phyloP scores from a whole-genome alignment of 1,140 invertebrate genomes.

The Drosophila grimshawi region DNA sequence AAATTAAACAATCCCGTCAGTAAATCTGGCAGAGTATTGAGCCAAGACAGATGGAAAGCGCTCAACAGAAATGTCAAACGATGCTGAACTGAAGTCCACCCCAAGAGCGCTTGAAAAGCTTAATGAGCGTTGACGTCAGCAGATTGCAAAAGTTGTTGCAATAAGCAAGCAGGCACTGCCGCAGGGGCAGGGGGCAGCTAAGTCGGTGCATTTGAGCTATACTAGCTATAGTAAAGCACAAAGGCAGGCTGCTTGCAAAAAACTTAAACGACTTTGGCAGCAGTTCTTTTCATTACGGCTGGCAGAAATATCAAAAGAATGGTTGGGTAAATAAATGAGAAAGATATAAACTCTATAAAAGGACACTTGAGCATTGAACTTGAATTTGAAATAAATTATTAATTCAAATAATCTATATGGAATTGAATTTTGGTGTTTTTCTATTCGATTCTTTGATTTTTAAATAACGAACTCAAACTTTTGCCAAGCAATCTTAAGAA shows the following conservation, averaged over 20 bases:
- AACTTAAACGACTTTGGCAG: slow-evolving; percentile 31
- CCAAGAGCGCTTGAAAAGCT: slow-evolving; percentile 31
- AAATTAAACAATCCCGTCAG: not conserved
- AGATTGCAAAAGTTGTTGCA: slow-evolving; percentile 36
- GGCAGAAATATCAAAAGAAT: not conserved
- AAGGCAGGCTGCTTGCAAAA: not conserved
- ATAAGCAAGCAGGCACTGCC: not conserved
- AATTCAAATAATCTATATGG: not conserved
- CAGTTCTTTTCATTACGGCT: slow-evolving; percentile 19
- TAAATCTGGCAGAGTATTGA: not conserved
- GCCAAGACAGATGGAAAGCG: not conserved
- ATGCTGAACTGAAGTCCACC: not conserved
- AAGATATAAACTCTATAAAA: not conserved
- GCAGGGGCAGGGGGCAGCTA: not conserved
- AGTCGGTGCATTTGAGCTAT: not conserved
- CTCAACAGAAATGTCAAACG: slow-evolving; percentile 1
- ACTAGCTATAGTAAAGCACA: not conserved
- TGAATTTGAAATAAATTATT: not conserved
- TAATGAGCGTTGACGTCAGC: slow-evolving; percentile 57
- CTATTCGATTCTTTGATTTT: no score
- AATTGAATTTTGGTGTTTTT: not conserved
- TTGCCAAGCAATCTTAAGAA: no score
- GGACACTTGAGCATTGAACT: not conserved
- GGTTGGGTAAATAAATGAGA: not conserved
- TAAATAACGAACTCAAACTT: not conserved